Evolutionary conservation across 1,140 invertebrate species (phyloP).

Genomic region (Armadillidium nasatum): DNA sequence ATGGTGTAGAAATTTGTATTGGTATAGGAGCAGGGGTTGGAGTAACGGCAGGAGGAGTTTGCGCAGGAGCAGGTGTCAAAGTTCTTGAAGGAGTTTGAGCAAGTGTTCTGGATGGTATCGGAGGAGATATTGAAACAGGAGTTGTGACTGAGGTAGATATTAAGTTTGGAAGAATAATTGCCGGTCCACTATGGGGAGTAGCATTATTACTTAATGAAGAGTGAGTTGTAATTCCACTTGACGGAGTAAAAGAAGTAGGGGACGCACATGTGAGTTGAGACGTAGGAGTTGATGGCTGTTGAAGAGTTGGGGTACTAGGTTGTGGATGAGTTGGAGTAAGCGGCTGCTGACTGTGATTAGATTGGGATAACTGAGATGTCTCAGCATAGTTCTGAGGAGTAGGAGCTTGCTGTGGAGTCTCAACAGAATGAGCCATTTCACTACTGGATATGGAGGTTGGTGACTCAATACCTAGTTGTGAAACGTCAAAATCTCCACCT

Average conservation of each 20-base stretch:
- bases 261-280: constrained; percentile 46
- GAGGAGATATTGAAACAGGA: constrained; percentile 21
- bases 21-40: not conserved
- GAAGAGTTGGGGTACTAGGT: constrained; percentile 44
- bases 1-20: not conserved
- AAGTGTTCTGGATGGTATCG: constrained; percentile 26
- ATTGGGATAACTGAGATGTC: constrained; percentile 46
- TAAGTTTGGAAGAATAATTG: constrained; percentile 41
- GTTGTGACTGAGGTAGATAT: constrained; percentile 29
- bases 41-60: not conserved
- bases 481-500: constrained; percentile 70
- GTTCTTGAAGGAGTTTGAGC: constrained; percentile 19
- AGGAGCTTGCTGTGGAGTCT: constrained; percentile 46
- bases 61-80: not conserved
- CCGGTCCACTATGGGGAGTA: constrained; percentile 28
- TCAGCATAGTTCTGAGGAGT: constrained; percentile 45
- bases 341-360: constrained; percentile 37
- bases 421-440: constrained; percentile 58
- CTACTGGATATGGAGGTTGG: constrained; percentile 75
- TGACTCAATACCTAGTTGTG: constrained; percentile 75
- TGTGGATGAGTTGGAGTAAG: constrained; percentile 29
- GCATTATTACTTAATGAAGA: constrained; percentile 41
- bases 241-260: constrained; percentile 31
- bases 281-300: constrained; percentile 49
- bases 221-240: constrained; percentile 26